Evolutionary conservation across 1,140 invertebrate genomes (phyloP), one percentile per base, ranked within the genome.

Genomic region (Psix sp.): DNA sequence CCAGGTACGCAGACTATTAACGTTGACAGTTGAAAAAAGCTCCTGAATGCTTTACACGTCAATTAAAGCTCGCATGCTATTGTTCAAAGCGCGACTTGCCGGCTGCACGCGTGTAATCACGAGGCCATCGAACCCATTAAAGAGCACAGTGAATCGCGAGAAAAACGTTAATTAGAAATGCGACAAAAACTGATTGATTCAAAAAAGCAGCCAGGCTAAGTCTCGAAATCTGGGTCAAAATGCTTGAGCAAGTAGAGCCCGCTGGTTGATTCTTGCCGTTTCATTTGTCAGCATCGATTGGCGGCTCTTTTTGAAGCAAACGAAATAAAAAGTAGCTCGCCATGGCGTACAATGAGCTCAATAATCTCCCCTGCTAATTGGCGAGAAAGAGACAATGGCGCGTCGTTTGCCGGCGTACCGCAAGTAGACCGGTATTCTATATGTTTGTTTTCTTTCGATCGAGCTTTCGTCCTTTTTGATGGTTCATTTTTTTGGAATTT

Each of bases 21-120:
- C 52, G 52, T 36, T 65, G 54, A 59, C 54, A 62, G 59, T 54
- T 54, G 60, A 65, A 65, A 35, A 29, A 65, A 65, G 65, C 63
- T 57, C 38, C 62, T 43, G 33, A 14, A 14, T 48, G 45, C 15
- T 73, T 65, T 39, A 57, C 29, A 36, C 35, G 46, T 51, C 68
- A 65, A 72, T 72, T 72, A 72, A 72, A 72, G 2, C 31, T 9
- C n/a, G n/a, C n/a, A n/a, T n/a, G n/a, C n/a, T n/a, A n/a, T n/a
- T n/a, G n/a, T n/a, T n/a, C n/a, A n/a, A n/a, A n/a, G n/a, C n/a
- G n/a, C n/a, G n/a, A n/a, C n/a, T n/a, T n/a, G n/a, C n/a, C n/a
- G n/a, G n/a, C n/a, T n/a, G n/a, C n/a, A n/a, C n/a, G n/a, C n/a
- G n/a, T n/a, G n/a, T n/a, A n/a, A n/a, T n/a, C n/a, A n/a, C n/a